phyloP scores from a whole-genome alignment of 1,140 invertebrate species.

The Pseudomyrmex dendroicus region DNA sequence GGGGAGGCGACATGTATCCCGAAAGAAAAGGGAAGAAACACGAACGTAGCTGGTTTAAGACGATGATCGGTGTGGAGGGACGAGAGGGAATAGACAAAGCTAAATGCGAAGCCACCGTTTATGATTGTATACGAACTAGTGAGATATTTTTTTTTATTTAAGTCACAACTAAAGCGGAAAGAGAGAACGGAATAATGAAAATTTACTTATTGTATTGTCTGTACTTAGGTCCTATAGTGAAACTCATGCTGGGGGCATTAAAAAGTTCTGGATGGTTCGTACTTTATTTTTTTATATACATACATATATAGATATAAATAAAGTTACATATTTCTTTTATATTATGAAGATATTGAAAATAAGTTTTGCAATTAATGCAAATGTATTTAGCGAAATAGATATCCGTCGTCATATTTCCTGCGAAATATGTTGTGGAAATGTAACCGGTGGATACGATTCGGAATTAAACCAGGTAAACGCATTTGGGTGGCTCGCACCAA shows the following conservation, averaged over 20 bases:
- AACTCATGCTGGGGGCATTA: slow-evolving; percentile 93
- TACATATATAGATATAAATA: slow-evolving; percentile 57
- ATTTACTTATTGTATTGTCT: slow-evolving; percentile 8
- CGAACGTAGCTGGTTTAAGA: slow-evolving; percentile 85
- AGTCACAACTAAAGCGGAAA: not conserved
- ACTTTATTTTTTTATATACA: slow-evolving; percentile 58
- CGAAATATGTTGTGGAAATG: slow-evolving; percentile 93
- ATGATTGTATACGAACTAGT: slow-evolving; percentile 91
- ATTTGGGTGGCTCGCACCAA: not conserved
- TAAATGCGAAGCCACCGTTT: slow-evolving; percentile 93
- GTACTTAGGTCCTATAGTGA: slow-evolving; percentile 91
- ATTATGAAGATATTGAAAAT: slow-evolving; percentile 24
- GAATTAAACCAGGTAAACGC: slow-evolving; percentile 90
- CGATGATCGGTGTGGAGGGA: slow-evolving; percentile 88
- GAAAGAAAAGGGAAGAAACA: slow-evolving; percentile 89
- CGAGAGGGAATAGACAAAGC: slow-evolving; percentile 89
- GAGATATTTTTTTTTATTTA: slow-evolving; percentile 22
- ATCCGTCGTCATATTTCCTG: slow-evolving; percentile 95
- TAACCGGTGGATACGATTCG: slow-evolving; percentile 97
- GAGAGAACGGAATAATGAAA: not conserved
- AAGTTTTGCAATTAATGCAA: slow-evolving; percentile 74
- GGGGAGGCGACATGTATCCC: slow-evolving; percentile 90
- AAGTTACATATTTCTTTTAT: slow-evolving; percentile 40
- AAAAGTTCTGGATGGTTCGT: slow-evolving; percentile 93
- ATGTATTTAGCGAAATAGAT: slow-evolving; percentile 89